These are phyloP conservation scores for Eupeodes corollae DNA, from an alignment of 1,140 invertebrate species.

Conservation along the genomic window DNA sequence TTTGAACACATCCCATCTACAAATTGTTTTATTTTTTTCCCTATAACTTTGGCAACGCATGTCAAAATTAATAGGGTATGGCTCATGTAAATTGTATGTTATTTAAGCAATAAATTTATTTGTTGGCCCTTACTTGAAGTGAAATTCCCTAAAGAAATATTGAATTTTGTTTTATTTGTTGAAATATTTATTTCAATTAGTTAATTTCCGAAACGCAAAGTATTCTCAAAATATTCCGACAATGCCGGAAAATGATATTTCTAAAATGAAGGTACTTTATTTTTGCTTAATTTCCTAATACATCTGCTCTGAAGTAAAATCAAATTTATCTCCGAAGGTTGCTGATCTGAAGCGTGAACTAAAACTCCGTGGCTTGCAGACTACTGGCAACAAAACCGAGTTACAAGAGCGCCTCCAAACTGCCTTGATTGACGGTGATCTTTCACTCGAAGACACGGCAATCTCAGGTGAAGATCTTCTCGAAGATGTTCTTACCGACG, in stretches of 20 bases:
- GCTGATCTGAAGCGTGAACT: conserved; percentile 68
- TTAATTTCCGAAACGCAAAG: too few relatives aligned
- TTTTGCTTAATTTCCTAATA: neutral
- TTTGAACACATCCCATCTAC: too few relatives aligned
- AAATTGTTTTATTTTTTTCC: too few relatives aligned
- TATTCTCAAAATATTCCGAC: neutral
- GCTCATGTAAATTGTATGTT: too few relatives aligned
- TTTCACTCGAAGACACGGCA: conserved; percentile 40
- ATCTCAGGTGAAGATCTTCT: conserved; percentile 35
- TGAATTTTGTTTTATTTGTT: too few relatives aligned
- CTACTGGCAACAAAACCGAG: conserved; percentile 69
- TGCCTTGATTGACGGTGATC: conserved; percentile 44
- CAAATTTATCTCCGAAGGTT: conserved; percentile 40
- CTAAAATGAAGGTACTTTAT: conserved; percentile 31
- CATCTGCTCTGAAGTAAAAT: neutral
- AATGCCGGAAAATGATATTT: conserved; percentile 33
- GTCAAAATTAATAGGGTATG: too few relatives aligned
- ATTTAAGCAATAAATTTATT: too few relatives aligned
- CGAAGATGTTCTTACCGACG: conserved; percentile 24
- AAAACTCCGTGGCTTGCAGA: conserved; percentile 60
- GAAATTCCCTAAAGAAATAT: too few relatives aligned
- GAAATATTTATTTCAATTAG: too few relatives aligned
- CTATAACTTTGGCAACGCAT: too few relatives aligned
- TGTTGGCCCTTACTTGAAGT: too few relatives aligned
- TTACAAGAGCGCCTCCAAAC: conserved; percentile 60